These are phyloP conservation scores for Amphimedon queenslandica DNA, from an alignment of 37 sponge, comb jelly and placozoan species.

Conservation along the genomic window DNA sequence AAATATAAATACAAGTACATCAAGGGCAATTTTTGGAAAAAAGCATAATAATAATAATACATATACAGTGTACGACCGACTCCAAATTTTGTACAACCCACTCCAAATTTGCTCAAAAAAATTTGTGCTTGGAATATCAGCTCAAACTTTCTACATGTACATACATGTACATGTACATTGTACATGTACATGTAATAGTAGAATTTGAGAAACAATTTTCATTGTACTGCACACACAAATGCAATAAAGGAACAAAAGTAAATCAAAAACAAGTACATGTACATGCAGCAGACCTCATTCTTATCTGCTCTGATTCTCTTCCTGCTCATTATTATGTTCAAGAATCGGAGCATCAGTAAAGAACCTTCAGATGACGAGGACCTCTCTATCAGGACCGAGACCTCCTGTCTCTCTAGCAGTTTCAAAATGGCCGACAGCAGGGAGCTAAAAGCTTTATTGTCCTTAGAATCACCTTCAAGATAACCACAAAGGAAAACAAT, in stretches of 20 bases:
- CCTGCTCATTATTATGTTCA: slow-evolving; percentile 77
- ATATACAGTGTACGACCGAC: too few species aligned
- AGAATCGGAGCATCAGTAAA: slow-evolving; percentile 68
- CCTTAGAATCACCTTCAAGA: slow-evolving; percentile 35
- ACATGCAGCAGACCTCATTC: not conserved
- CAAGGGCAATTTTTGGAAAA: not conserved
- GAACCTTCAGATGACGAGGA: slow-evolving; percentile 48
- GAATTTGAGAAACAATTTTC: too few species aligned
- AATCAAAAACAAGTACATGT: too few species aligned
- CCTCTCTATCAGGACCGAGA: slow-evolving; percentile 36
- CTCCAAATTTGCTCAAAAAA: too few species aligned
- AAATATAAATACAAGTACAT: not conserved
- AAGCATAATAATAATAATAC: too few species aligned
- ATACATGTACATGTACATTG: too few species aligned
- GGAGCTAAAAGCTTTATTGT: slow-evolving; percentile 17
- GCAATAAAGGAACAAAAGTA: too few species aligned
- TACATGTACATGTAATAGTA: not conserved
- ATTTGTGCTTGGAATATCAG: too few species aligned
- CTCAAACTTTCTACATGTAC: too few species aligned
- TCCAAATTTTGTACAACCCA: too few species aligned
- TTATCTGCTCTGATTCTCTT: slow-evolving; percentile 45
- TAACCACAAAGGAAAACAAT: slow-evolving; percentile 21
- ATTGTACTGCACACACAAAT: not conserved
- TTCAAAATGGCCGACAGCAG: slow-evolving; percentile 17
- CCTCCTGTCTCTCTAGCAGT: slow-evolving; percentile 19